These are phyloP conservation scores for Amphipyra berbera DNA, from an alignment of 2,888 invertebrate species.

Conservation along the genomic window DNA sequence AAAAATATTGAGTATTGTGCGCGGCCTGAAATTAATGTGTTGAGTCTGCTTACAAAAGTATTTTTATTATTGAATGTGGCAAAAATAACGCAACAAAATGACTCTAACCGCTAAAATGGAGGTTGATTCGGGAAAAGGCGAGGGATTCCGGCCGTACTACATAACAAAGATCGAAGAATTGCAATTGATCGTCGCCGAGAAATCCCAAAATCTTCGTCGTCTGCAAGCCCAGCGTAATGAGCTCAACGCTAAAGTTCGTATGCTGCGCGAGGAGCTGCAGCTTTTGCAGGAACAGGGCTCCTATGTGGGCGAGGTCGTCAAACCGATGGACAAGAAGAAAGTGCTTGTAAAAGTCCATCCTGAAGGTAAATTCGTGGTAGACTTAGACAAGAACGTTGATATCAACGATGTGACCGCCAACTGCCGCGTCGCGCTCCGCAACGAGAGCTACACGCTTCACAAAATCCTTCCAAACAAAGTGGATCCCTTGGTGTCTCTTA, in stretches of 20 bases:
- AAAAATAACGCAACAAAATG: constrained; percentile 70
- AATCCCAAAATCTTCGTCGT: constrained; percentile 98
- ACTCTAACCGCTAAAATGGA: constrained; percentile 91
- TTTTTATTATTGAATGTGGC: constrained; percentile 56
- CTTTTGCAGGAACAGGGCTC: constrained; percentile 99
- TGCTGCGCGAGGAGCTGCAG: constrained; percentile 99
- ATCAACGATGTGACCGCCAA: constrained; percentile 99
- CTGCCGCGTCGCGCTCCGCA: constrained; percentile 98
- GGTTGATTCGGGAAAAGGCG: constrained; percentile 93
- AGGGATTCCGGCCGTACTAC: constrained; percentile 98
- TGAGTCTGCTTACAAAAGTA: constrained; percentile 21
- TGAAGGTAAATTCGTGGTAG: constrained; percentile 99
- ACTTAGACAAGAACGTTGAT: constrained; percentile 99
- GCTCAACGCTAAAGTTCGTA: constrained; percentile 99
- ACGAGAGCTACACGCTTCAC: constrained; percentile 99
- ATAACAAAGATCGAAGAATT: constrained; percentile 99
- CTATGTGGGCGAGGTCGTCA: constrained; percentile 99
- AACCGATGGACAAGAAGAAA: constrained; percentile 99
- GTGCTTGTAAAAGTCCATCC: constrained; percentile 99
- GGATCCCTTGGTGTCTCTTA: constrained; percentile 99
- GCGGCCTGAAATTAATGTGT: constrained; percentile 38
- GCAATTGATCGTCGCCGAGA: constrained; percentile 98
- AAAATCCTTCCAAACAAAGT: constrained; percentile 99
- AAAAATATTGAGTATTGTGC: constrained; percentile 61
- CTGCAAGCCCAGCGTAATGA: constrained; percentile 99